phyloP scores from a whole-genome alignment of 2,888 invertebrate genomes.

The Apodemia duryi region DNA sequence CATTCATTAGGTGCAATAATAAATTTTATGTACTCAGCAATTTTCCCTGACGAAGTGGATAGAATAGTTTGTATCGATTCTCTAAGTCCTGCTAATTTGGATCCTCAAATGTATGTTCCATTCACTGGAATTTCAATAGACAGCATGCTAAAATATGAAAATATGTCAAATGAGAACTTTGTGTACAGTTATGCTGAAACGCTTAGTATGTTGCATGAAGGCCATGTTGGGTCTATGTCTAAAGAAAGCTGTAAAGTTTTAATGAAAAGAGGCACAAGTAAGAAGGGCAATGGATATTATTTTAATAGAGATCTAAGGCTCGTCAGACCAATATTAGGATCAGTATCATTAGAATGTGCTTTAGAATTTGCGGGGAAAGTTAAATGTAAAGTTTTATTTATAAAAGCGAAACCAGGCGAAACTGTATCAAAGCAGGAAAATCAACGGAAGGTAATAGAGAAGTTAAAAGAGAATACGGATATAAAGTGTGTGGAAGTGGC shows the following conservation, averaged over 20 bases:
- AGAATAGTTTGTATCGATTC: conserved; percentile 86
- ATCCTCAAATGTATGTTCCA: conserved; percentile 75
- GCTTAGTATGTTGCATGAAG: conserved; percentile 4
- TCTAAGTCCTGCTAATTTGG: conserved; percentile 84
- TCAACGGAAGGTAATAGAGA: conserved; percentile 79
- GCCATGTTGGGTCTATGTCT: conserved; percentile 1
- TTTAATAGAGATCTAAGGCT: conserved; percentile 87
- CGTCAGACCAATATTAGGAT: conserved; percentile 77
- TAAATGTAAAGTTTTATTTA: conserved; percentile 16
- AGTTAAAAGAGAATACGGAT: conserved; percentile 78
- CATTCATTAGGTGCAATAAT: conserved; percentile 88
- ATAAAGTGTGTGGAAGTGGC: conserved; percentile 83
- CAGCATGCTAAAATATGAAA: conserved; percentile 14
- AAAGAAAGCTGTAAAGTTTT: conserved; percentile 17
- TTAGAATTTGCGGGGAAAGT: conserved; percentile 1
- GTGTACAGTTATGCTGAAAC: conserved; percentile 1
- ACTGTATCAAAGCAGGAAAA: not conserved
- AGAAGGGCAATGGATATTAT: conserved; percentile 75
- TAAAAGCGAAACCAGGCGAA: conserved; percentile 5
- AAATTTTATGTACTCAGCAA: conserved; percentile 87
- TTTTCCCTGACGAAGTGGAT: conserved; percentile 83
- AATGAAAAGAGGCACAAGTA: conserved; percentile 82
- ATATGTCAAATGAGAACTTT: not conserved
- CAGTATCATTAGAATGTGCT: conserved; percentile 6
- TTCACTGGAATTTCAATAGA: conserved; percentile 31